These are phyloP conservation scores for Ctenodactylus gundi DNA, from an alignment of 2,113 vertebrate species.

Conservation along the genomic window DNA sequence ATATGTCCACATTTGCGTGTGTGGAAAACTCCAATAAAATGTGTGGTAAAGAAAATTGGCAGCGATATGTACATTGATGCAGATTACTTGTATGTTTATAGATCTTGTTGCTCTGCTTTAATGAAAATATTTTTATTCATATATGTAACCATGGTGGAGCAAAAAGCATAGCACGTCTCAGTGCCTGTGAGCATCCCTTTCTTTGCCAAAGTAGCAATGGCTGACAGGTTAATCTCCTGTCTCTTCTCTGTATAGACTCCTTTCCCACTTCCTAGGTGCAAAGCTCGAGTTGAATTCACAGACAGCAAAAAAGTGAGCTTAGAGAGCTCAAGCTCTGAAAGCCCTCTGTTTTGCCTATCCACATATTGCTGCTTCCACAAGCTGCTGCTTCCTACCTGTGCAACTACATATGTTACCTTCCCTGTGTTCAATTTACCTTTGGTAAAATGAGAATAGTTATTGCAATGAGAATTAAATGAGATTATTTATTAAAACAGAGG, in stretches of 20 bases:
- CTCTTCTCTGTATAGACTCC: background rate
- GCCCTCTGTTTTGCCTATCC: background rate
- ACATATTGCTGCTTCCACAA: background rate
- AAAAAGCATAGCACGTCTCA: background rate
- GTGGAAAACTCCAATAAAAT: background rate
- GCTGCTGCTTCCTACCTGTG: background rate
- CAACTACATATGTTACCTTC: background rate
- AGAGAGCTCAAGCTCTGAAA: background rate
- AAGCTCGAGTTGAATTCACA: background rate
- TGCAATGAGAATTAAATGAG: background rate
- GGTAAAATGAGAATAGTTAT: background rate
- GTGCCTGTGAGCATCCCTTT: background rate
- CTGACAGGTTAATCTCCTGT: background rate
- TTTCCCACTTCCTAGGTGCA: background rate
- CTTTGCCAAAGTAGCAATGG: background rate
- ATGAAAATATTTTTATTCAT: background rate
- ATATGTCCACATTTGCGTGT: background rate
- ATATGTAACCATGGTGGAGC: background rate
- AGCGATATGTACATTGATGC: background rate
- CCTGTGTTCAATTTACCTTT: background rate
- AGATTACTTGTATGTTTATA: background rate
- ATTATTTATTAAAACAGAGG: background rate
- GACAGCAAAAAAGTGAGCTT: background rate
- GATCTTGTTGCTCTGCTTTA: constrained; percentile 2
- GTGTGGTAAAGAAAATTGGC: background rate